Conservation (phyloP, 2,888 invertebrate genomes). For the Monochamus alternatus region DNA sequence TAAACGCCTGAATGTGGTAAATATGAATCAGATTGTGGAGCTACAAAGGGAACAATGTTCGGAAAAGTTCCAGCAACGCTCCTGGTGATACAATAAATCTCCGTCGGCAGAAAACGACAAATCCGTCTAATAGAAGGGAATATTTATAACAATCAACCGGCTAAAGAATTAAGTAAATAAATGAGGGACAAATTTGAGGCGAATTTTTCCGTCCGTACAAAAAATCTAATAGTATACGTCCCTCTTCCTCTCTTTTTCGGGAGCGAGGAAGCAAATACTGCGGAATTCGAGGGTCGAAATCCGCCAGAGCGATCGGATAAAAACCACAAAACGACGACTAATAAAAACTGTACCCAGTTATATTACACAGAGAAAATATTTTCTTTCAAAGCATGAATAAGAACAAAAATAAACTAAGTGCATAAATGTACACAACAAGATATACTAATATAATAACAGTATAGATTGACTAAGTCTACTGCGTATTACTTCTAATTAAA, state of each 20-base stretch:
- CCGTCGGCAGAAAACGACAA: conserved; percentile 20
- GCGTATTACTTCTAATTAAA: no score
- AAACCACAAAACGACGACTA: conserved; percentile 25
- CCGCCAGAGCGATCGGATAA: conserved; percentile 18
- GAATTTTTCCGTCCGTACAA: conserved; percentile 17
- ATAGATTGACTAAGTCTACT: no score
- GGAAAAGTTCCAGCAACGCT: neutral
- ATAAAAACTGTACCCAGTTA: conserved; percentile 21
- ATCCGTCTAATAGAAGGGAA: conserved; percentile 27
- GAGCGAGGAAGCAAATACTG: conserved; percentile 10
- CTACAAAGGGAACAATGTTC: neutral
- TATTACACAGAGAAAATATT: conserved; percentile 13
- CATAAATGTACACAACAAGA: no score
- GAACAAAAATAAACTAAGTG: no score
- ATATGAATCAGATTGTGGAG: neutral
- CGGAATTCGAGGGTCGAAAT: neutral
- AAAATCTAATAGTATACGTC: conserved; percentile 26
- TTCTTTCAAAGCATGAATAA: neutral
- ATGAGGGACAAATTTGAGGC: conserved; percentile 32
- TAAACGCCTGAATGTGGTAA: neutral
- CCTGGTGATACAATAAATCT: conserved; percentile 12
- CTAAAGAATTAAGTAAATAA: conserved; percentile 34
- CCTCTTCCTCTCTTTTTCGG: conserved; percentile 12
- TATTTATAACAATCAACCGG: conserved; percentile 31
- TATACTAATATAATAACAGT: no score